Conservation (phyloP, 2,113 vertebrate genomes). For the Cavia porcellus region DNA sequence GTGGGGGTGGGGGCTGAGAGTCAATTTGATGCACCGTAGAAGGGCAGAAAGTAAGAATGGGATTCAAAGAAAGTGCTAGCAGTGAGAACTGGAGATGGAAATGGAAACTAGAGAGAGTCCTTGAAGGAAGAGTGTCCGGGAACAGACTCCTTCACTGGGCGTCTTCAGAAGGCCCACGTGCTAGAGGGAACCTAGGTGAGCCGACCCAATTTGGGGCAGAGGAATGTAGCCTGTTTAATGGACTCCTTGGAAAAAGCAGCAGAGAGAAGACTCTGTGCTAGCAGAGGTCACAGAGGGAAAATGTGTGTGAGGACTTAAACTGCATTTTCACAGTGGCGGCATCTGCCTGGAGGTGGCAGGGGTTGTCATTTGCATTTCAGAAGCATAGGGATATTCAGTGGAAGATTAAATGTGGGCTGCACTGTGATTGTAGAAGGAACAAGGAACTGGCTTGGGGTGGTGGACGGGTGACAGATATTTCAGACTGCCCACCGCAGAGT, state of each 20-base stretch:
- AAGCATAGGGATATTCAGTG: constrained; percentile 53
- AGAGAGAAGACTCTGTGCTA: neutral
- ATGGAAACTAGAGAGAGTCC: neutral
- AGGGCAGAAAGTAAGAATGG: neutral
- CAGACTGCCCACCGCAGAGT: neutral
- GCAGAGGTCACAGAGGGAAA: neutral
- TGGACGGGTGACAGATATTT: neutral
- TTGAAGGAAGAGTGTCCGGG: neutral
- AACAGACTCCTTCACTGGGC: neutral
- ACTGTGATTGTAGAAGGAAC: neutral
- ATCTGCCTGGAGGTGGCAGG: neutral
- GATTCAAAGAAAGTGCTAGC: neutral
- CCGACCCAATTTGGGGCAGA: neutral
- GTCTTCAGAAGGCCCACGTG: rapidly evolving
- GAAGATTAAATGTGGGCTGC: constrained; percentile 54
- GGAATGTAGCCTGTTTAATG: neutral
- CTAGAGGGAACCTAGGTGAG: neutral
- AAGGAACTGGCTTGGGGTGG: neutral
- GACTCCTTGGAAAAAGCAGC: neutral
- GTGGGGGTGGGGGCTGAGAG: neutral
- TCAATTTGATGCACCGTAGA: neutral
- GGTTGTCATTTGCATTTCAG: constrained; percentile 44
- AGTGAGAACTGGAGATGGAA: neutral
- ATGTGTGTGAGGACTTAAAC: neutral
- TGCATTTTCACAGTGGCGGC: neutral